Evolutionary conservation across 1,140 invertebrate genomes (phyloP), one percentile per base, ranked within the genome.

Genomic region (Gonatopus flavifemur): DNA sequence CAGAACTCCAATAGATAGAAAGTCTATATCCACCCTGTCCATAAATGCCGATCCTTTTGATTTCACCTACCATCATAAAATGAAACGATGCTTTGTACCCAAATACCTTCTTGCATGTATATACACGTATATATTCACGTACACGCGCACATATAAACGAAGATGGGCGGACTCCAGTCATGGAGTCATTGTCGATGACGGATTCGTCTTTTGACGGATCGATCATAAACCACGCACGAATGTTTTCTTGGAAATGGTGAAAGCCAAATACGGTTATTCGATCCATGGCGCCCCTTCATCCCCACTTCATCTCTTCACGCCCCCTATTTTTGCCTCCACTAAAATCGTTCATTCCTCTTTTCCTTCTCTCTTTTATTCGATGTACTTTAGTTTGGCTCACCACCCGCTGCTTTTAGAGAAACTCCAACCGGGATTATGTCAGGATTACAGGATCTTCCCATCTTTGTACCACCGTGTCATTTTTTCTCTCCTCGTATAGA

Each of bases 201-300:
- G 52, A 66, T 64, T 52, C 65, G 59, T 51, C 54, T 57, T 60
- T 62, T 68, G 66, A 70, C 61, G 62, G 58, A 70, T 67, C 56
- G 64, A 44, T 57, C 59, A 50, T 68, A 69, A 69, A 69, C 46
- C 66, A 54, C 55, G 37, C 43, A 37, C 53, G 42, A 51, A 49
- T 49, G 53, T 48, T 62, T 66, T 65, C 57, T 60, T 31, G 46
- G 57, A 65, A 63, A 45, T 48, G 37, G 51, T 37, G 42, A 57
- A 46, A 53, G 35, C 25, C 42, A 54, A 54, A 18, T 49, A 21
- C 28, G 15, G 19, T 39, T 49, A 20, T 42, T 22, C 38, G 45
- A 43, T 12, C 6, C 25, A 28, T n/a, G n/a, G n/a, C n/a, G n/a
- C n/a, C n/a, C n/a, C n/a, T n/a, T n/a, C n/a, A n/a, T n/a, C n/a